Evolutionary conservation across 1,140 invertebrate species (phyloP).

Genomic region (Drosophila leontia): DNA sequence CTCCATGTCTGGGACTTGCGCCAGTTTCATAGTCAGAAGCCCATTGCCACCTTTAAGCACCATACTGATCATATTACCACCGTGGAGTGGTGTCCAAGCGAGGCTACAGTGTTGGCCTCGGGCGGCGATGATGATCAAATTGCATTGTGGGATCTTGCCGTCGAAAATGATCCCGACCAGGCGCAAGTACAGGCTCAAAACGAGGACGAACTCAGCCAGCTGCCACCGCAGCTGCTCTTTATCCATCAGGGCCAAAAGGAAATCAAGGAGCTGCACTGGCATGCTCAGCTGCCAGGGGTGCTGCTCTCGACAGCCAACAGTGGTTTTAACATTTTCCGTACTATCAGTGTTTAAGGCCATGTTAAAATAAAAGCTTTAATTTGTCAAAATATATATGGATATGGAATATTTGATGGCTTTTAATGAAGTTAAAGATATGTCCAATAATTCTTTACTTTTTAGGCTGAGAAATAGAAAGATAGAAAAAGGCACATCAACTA

Average conservation of each 20-base stretch:
- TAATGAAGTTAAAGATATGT: too few species aligned
- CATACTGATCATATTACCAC: conserved; percentile 97
- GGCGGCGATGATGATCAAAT: conserved; percentile 98
- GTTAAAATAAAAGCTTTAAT: not conserved
- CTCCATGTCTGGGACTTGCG: conserved; percentile 99
- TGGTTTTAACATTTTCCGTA: conserved; percentile 99
- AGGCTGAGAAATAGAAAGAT: too few species aligned
- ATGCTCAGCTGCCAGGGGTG: conserved; percentile 96
- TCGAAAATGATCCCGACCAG: conserved; percentile 91
- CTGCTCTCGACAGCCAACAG: conserved; percentile 97
- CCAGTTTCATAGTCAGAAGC: conserved; percentile 92
- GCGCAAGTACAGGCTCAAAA: conserved; percentile 86
- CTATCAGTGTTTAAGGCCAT: conserved; percentile 94
- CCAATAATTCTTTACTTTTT: too few species aligned
- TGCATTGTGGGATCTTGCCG: conserved; percentile 98
- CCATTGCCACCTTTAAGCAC: conserved; percentile 97
- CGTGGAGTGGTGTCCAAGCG: conserved; percentile 98
- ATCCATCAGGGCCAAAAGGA: conserved; percentile 99
- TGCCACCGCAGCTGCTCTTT: conserved; percentile 98
- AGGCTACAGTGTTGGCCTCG: conserved; percentile 96
- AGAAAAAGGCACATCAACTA: too few species aligned
- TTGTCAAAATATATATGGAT: too few species aligned
- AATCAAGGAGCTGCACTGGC: conserved; percentile 99
- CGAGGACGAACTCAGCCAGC: conserved; percentile 86
- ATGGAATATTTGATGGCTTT: too few species aligned